A percentile compares a stretch with the other conserved stretches of the same genome.
Conservation (phyloP, 2,113 vertebrate species). For the Sceloporus undulatus region DNA sequence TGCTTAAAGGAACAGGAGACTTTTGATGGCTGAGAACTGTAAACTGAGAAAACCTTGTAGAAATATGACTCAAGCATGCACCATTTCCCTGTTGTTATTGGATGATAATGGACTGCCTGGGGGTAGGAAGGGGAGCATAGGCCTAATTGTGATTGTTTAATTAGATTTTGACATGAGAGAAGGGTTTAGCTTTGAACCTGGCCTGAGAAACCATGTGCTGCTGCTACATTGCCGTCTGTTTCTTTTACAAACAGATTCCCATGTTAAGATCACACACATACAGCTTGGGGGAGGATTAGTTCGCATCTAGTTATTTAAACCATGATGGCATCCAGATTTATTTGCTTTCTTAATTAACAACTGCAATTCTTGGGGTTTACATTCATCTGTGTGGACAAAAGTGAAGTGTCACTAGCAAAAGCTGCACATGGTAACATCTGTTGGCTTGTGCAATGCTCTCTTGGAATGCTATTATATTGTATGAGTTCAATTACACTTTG, state of each 20-base stretch:
- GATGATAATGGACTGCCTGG: not conserved
- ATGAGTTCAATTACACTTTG: no score
- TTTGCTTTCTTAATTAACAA: constrained; percentile 32
- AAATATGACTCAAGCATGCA: not conserved
- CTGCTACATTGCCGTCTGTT: not conserved
- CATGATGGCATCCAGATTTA: constrained; percentile 12
- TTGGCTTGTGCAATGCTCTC: not conserved
- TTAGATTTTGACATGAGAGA: not conserved
- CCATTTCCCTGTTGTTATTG: not conserved
- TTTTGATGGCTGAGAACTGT: not conserved
- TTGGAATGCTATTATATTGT: not conserved
- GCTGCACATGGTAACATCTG: not conserved
- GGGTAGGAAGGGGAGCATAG: not conserved
- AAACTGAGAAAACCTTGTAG: not conserved
- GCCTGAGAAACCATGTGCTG: constrained; percentile 16
- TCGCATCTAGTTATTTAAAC: constrained; percentile 28
- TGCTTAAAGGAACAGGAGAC: not conserved
- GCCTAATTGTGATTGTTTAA: constrained; percentile 22
- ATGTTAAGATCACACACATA: not conserved
- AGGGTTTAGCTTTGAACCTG: not conserved
- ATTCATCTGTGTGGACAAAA: not conserved
- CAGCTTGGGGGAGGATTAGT: not conserved
- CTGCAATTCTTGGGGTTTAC: not conserved
- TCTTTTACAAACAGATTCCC: constrained; percentile 5
- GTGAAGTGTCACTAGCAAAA: not conserved